These are phyloP conservation scores for Agrochola lychnidis DNA, from an alignment of 2,888 invertebrate species.

Conservation along the genomic window DNA sequence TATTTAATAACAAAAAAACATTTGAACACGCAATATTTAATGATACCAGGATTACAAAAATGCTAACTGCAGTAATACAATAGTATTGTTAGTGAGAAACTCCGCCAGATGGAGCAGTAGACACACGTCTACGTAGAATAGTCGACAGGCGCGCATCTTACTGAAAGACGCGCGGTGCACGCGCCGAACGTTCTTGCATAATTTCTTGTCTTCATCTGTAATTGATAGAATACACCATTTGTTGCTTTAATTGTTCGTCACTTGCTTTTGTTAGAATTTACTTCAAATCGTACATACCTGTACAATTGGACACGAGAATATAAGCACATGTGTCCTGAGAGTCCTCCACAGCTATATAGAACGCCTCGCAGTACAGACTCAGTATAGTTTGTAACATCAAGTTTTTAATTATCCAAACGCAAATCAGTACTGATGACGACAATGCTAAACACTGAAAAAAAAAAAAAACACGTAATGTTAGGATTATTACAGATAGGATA, in stretches of 20 bases:
- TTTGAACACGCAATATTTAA: not conserved
- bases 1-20: not conserved
- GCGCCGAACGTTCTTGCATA: conserved; percentile 14
- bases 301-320: conserved; percentile 8
- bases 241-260: not conserved
- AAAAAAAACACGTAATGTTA: not conserved
- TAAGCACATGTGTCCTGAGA: conserved; percentile 34
- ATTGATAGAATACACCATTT: not conserved
- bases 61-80: conserved; percentile 23
- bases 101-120: not conserved
- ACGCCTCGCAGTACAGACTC: conserved; percentile 29
- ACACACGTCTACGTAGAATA: conserved; percentile 4
- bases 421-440: not conserved
- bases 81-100: not conserved
- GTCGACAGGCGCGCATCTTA: conserved; percentile 17
- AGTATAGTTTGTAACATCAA: conserved; percentile 15
- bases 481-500: not conserved
- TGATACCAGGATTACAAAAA: conserved; percentile 8
- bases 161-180: not conserved
- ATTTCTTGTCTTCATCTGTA: conserved; percentile 4
- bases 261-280: not conserved
- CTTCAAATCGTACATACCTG: conserved; percentile 22
- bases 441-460: conserved; percentile 1
- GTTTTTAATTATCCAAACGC: conserved; percentile 29
- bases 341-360: conserved; percentile 29